Percentiles rank a stretch among this genome's conserved stretches.
Conservation (phyloP, 2,113 vertebrate species). For the Dendropsophus ebraccatus region DNA sequence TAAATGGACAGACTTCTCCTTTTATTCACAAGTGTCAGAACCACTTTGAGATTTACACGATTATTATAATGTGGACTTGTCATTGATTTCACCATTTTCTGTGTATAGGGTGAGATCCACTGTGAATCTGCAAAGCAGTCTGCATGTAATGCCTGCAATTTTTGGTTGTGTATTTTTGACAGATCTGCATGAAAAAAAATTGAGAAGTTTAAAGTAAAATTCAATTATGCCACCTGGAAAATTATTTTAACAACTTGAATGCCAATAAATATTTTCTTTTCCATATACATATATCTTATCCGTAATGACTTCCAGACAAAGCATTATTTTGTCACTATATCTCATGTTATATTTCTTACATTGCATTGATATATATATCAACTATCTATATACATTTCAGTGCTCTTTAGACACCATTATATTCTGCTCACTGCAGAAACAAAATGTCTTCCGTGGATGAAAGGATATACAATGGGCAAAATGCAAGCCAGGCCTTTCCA, state of each 20-base stretch:
- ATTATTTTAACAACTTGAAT: constrained; percentile 3
- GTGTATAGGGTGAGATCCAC: too few species aligned
- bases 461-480: constrained; percentile 49
- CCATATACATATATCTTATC: not conserved
- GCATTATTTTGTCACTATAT: constrained; percentile 51
- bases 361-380: constrained; percentile 59
- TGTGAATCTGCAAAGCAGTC: too few species aligned
- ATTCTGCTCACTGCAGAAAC: constrained; percentile 55
- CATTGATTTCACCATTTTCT: too few species aligned
- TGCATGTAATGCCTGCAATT: too few species aligned
- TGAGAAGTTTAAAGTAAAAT: too few species aligned
- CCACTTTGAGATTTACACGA: too few species aligned
- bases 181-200: too few species aligned
- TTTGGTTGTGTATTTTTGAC: too few species aligned
- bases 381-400: constrained; percentile 59
- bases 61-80: too few species aligned
- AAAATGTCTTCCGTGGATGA: constrained; percentile 57
- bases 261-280: not conserved
- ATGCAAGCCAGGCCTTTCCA: constrained; percentile 48
- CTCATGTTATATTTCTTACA: constrained; percentile 55
- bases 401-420: constrained; percentile 53
- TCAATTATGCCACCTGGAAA: not conserved
- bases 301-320: constrained; percentile 43
- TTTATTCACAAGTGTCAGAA: too few species aligned
- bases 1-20: too few species aligned